A percentile compares a stretch with the other conserved stretches of the same genome.
Conservation (phyloP, 2,888 invertebrate genomes). For the Leptinotarsa rubiginosa region DNA sequence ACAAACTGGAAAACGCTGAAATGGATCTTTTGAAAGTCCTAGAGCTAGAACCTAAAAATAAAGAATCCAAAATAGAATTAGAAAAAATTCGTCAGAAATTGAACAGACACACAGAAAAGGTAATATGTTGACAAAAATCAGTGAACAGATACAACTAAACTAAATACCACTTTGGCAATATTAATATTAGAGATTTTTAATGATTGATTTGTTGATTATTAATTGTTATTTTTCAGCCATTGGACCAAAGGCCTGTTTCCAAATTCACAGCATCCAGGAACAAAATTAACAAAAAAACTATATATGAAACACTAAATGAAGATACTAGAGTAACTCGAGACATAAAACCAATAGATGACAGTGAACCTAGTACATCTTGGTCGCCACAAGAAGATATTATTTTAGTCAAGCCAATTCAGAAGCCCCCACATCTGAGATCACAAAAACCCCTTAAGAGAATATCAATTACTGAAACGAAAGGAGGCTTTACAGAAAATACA, state of each 20-base stretch:
- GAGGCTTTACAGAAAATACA: slow-evolving; percentile 16
- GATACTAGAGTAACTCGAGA: slow-evolving; percentile 53
- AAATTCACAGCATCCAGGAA: slow-evolving; percentile 59
- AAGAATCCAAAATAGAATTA: slow-evolving; percentile 74
- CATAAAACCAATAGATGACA: slow-evolving; percentile 66
- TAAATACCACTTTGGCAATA: neutral
- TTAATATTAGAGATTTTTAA: neutral
- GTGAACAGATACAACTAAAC: neutral
- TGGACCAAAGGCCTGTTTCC: slow-evolving; percentile 51
- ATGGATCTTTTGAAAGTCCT: slow-evolving; percentile 78
- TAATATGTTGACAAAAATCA: slow-evolving; percentile 8
- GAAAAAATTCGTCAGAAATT: slow-evolving; percentile 65
- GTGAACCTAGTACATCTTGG: slow-evolving; percentile 60
- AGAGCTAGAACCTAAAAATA: slow-evolving; percentile 83
- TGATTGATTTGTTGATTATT: no score
- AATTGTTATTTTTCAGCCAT: slow-evolving; percentile 38
- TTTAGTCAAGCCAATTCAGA: slow-evolving; percentile 69
- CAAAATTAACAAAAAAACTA: slow-evolving; percentile 28
- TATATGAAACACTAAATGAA: slow-evolving; percentile 40
- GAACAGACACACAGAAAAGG: slow-evolving; percentile 32
- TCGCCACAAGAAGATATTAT: slow-evolving; percentile 59
- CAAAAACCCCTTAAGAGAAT: slow-evolving; percentile 73
- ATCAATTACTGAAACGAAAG: slow-evolving; percentile 52
- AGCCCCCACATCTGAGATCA: slow-evolving; percentile 75
- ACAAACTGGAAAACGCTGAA: slow-evolving; percentile 78